Evolutionary conservation across 2,113 vertebrate genomes (phyloP), one percentile per base, ranked within the genome.

Genomic region (Lepisosteus osseus): DNA sequence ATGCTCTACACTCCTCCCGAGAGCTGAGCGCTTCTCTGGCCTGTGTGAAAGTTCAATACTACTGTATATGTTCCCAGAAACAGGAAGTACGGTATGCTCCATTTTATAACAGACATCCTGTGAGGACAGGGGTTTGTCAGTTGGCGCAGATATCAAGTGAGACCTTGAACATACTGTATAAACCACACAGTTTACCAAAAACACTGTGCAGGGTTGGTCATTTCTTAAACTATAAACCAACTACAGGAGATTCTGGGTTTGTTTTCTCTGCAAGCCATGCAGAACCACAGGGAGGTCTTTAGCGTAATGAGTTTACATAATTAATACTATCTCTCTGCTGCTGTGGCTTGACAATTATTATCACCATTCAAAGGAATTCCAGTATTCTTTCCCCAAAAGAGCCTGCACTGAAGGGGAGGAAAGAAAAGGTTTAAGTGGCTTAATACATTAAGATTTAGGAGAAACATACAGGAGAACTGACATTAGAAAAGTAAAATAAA

Each of bases 231-330:
- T 40, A 11, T 3, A 61, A 13, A 13, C 54, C 47, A 65, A 54
- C 51, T 6, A 15, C 45, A 43, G 13, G 15, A 17, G 11, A 41
- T 13, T 54, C 17, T 6, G n/a, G 9, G 8, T 43, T 61, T 61
- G 61, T 42, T 47, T 57, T n/a, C 70, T 64, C 54, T 1, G 29
- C 11, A 67, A 72, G 47, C 65, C 43, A 51, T 72, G 59, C 15
- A 15, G 45, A 56, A 51, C 71, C 57, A 17, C 14, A 40, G 17
- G 14, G 47, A 40, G 17, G 61, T 43, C 56, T 44, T 57, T 55
- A 54, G 42, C 59, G 54, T 4, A 67, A 7, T 55, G 15, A 1
- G 67, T 72, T 67, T 72, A 43, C 64, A 72, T 72, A 72, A 67
- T 67, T 72, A 72, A 72, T 72, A 72, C 67, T 29, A 29, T 29